Percentiles rank a stretch among this genome's conserved stretches.
These are phyloP conservation scores for Pharmacophagus antenor DNA, from an alignment of 2,888 invertebrate species.

Conservation along the genomic window DNA sequence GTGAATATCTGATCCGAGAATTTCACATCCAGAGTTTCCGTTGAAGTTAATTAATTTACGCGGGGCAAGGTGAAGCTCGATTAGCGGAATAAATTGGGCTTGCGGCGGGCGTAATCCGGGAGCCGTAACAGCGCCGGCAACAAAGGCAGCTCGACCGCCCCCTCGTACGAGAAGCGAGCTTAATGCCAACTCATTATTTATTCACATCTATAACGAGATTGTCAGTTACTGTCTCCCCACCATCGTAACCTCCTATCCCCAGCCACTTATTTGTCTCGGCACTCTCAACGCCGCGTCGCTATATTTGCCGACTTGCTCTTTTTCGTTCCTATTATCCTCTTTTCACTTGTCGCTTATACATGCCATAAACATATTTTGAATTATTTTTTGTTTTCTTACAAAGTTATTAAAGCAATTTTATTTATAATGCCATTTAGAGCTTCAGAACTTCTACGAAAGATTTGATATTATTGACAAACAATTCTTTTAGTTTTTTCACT, in stretches of 20 bases:
- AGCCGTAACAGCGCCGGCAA: constrained; percentile 70
- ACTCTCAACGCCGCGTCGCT: constrained; percentile 48
- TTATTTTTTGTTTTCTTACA: constrained; percentile 39
- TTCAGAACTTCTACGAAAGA: neutral
- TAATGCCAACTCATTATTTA: constrained; percentile 78
- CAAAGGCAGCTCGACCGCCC: constrained; percentile 62
- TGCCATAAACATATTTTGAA: constrained; percentile 61
- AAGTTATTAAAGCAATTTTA: constrained; percentile 10
- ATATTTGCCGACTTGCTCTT: constrained; percentile 61
- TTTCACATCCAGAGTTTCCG: constrained; percentile 58
- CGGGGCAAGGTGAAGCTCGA: constrained; percentile 67
- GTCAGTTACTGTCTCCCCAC: constrained; percentile 64
- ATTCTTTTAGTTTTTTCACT: too few relatives aligned
- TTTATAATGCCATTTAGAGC: neutral
- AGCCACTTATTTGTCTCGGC: constrained; percentile 49
- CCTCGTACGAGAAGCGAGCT: constrained; percentile 58
- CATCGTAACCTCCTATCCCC: constrained; percentile 42
- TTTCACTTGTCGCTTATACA: constrained; percentile 46
- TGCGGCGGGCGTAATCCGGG: constrained; percentile 54
- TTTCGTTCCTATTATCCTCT: constrained; percentile 54
- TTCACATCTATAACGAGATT: constrained; percentile 79
- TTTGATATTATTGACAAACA: neutral
- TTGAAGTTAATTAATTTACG: constrained; percentile 73
- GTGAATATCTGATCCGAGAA: constrained; percentile 41
- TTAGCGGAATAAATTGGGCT: constrained; percentile 76